Base-by-base conservation (phyloP, 2,888 invertebrate species). In the Dasysyrphus albostriatus region DNA sequence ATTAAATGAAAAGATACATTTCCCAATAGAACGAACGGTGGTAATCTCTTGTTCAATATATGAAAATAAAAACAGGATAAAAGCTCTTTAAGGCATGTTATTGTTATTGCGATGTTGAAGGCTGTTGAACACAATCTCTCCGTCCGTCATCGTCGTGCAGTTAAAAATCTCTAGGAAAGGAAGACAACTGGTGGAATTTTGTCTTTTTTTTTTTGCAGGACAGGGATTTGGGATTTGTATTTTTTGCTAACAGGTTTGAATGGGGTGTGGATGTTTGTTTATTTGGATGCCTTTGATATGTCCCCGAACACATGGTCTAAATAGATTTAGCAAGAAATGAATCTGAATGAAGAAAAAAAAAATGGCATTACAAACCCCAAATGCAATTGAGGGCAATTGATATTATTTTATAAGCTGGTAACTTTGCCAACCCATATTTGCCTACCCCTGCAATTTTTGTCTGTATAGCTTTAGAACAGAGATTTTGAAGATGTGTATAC, bases 1-100 rank as follows among this genome's bases (percentile, higher is more conserved):
- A 54, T 54, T 32, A 29, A 32, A 54, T 54, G 54, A 54, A 32
- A 29, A 29, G 54, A 54, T 51, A 54, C 51, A 75, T 59, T 75
- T 81, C 47, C 51, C 51, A 51, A 63, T 47, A 76, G 29, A 54
- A 54, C 14, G 7, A 29, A 54, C 54, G 9, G 29, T 54, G 54
- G 29, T 54, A 54, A 54, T 54, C 54, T 32, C 54, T 32, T 54
- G 54, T 32, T 29, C 54, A n/a, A 54, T 32, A 54, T 9, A 54
- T 14, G 14, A 54, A 54, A 54, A 54, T 32, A 54, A 54, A 54
- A 54, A 32, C 32, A 54, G 39, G 16, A 61, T 24, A 42, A 39
- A 39, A 42, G 61, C 61, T 61, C 16, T 61, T 61, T 39, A 19
- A 37, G 61, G 61, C 16, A 54, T 54, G n/a, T 54, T 54, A 54